phyloP scores from a whole-genome alignment of 2,113 vertebrate genomes.

The Orientallactaga bullata region DNA sequence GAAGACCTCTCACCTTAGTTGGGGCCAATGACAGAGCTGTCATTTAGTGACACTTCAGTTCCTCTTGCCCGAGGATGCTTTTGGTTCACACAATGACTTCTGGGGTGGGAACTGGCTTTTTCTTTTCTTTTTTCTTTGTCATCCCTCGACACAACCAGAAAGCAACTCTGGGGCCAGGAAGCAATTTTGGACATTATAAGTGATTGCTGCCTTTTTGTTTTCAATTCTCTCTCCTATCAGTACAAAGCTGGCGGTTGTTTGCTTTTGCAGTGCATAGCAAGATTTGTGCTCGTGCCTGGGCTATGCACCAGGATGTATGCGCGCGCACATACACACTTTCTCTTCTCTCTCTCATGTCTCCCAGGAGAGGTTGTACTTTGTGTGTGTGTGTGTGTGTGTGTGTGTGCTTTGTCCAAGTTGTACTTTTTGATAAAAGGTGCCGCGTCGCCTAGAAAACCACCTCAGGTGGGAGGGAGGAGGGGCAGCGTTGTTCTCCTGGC shows the following conservation, averaged over 20 bases:
- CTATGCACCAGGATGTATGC: neutral
- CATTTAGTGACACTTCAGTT: slow-evolving; percentile 73
- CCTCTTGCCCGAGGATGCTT: slow-evolving; percentile 70
- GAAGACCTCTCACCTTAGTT: slow-evolving; percentile 51
- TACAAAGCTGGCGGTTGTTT: neutral
- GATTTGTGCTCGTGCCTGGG: slow-evolving; percentile 36
- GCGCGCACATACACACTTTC: no score
- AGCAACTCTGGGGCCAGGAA: slow-evolving; percentile 37
- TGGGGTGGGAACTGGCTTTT: slow-evolving; percentile 36
- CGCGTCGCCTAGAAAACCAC: slow-evolving; percentile 6
- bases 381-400: no score
- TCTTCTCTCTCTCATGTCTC: neutral
- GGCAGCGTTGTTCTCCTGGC: neutral
- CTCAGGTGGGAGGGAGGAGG: neutral
- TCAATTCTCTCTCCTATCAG: slow-evolving; percentile 42
- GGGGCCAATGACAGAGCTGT: slow-evolving; percentile 72
- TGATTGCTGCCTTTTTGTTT: slow-evolving; percentile 49
- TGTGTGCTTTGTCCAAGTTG: neutral
- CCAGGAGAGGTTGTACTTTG: neutral
- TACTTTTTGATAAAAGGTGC: neutral
- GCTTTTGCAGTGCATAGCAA: slow-evolving; percentile 14
- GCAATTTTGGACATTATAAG: slow-evolving; percentile 38
- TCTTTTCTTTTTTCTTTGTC: neutral
- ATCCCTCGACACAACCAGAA: neutral
- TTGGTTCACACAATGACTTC: slow-evolving; percentile 59